A percentile compares a stretch with the other conserved stretches of the same genome.
phyloP scores from a whole-genome alignment of 2,113 vertebrate species.

The Misgurnus mizolepis region DNA sequence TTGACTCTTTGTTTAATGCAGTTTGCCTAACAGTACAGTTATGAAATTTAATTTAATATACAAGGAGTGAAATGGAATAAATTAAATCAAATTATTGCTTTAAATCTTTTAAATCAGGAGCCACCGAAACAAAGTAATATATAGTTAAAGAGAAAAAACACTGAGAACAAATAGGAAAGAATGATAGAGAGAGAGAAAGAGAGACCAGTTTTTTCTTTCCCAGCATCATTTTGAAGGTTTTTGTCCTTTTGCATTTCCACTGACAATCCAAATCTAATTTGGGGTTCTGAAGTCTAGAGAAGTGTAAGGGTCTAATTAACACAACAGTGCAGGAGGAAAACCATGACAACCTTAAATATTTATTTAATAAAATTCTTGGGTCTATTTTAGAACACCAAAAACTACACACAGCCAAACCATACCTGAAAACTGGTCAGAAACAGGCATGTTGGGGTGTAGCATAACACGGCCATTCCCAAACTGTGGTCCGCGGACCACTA shows the following conservation, averaged over 20 bases:
- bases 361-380: neutral
- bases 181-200: neutral
- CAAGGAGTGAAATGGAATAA: neutral
- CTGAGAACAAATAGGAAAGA: neutral
- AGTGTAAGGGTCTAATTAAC: neutral
- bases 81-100: neutral
- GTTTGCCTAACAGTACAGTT: neutral
- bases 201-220: too few species aligned
- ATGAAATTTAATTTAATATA: too few species aligned
- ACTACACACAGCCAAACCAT: conserved; percentile 28
- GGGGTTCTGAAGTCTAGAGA: neutral
- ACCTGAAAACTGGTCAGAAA: conserved; percentile 47
- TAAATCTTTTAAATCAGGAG: neutral
- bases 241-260: neutral
- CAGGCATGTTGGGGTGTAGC: conserved; percentile 28
- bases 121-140: neutral
- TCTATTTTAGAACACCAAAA: conserved; percentile 17
- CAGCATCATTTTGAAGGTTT: neutral
- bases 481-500: too few species aligned
- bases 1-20: neutral
- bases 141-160: neutral
- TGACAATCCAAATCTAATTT: neutral
- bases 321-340: neutral
- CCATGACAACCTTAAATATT: neutral
- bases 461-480: too few species aligned